These are phyloP conservation scores for Oscheius sp. DNA, from an alignment of 2,888 invertebrate genomes.

Conservation along the genomic window DNA sequence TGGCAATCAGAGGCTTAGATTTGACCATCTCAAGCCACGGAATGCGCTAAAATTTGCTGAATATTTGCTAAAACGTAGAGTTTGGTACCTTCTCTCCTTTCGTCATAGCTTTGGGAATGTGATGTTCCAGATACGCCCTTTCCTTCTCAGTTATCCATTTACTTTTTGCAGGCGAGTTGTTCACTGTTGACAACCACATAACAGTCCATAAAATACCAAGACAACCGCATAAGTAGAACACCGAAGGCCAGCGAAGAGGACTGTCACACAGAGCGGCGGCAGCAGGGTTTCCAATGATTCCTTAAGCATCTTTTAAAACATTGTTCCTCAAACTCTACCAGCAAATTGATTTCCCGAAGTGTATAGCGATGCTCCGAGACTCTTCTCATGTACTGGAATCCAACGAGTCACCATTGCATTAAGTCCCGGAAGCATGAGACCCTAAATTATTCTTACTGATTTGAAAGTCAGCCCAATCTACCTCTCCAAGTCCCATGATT, in stretches of 20 bases:
- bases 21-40: constrained; percentile 51
- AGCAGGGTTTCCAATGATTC: constrained; percentile 58
- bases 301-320: constrained; percentile 35
- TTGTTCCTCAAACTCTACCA: background rate
- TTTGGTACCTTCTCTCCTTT: constrained; percentile 1
- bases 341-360: constrained; percentile 63
- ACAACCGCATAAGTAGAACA: constrained; percentile 58
- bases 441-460: constrained; percentile 40
- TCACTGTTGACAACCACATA: constrained; percentile 56
- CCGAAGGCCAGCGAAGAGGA: constrained; percentile 54
- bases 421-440: constrained; percentile 58
- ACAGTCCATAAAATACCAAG: constrained; percentile 59
- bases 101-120: constrained; percentile 29
- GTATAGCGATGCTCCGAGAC: constrained; percentile 60
- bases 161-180: constrained; percentile 60
- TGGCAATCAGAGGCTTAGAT: constrained; percentile 38
- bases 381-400: constrained; percentile 63
- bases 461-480: background rate
- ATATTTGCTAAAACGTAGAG: constrained; percentile 4
- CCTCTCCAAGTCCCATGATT: constrained; percentile 61
- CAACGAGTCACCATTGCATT: constrained; percentile 63
- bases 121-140: constrained; percentile 49
- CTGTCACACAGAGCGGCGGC: constrained; percentile 61
- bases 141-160: constrained; percentile 57
- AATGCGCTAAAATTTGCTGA: constrained; percentile 32